These are phyloP conservation scores for Lagria hirta DNA, from an alignment of 2,888 invertebrate species.

Conservation along the genomic window DNA sequence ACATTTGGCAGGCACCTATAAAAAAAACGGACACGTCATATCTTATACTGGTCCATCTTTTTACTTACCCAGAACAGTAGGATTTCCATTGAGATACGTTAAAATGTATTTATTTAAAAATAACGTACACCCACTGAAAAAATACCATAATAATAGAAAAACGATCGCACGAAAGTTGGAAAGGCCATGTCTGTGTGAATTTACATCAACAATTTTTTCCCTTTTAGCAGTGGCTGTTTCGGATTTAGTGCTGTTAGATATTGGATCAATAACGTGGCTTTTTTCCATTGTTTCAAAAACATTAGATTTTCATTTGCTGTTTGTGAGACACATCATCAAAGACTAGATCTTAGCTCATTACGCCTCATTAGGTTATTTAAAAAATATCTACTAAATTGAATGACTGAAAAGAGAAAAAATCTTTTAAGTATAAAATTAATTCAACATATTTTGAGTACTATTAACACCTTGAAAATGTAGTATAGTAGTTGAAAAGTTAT, in stretches of 20 bases:
- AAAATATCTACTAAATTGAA: no score
- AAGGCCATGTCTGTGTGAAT: constrained; percentile 52
- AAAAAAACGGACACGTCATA: no score
- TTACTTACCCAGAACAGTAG: constrained; percentile 68
- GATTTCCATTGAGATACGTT: constrained; percentile 70
- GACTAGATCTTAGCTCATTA: no score
- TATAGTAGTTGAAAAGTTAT: no score
- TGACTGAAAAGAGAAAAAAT: no score
- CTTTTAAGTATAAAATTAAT: no score
- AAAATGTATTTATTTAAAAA: constrained; percentile 79
- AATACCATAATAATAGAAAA: constrained; percentile 70
- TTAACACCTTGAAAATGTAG: no score
- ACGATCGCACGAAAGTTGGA: constrained; percentile 62
- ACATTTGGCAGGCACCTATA: constrained; percentile 73
- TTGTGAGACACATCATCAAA: no score
- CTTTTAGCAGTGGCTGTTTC: constrained; percentile 5
- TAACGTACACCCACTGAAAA: constrained; percentile 75
- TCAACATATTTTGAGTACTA: no score
- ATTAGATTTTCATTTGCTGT: no score
- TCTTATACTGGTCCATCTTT: no score
- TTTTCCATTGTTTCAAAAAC: constrained; percentile 19
- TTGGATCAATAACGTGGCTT: constrained; percentile 17
- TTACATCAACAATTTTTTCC: constrained; percentile 11
- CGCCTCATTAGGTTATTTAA: no score
- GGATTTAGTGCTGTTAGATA: constrained; percentile 14